These are phyloP conservation scores for Phrynocephalus forsythii DNA, from an alignment of 2,797 vertebrate species.

Conservation along the genomic window DNA sequence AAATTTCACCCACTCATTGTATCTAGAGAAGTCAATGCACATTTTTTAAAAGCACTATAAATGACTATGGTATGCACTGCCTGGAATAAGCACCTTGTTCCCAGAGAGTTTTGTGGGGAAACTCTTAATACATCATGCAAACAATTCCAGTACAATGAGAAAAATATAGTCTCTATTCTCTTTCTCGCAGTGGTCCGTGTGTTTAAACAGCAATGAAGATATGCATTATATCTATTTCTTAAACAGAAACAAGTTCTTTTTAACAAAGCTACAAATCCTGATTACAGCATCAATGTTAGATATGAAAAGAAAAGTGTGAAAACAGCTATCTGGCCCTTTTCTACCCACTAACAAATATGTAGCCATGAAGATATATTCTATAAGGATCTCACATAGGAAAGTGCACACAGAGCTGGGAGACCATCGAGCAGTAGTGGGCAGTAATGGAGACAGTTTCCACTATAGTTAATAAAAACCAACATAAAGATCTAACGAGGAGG, in stretches of 20 bases:
- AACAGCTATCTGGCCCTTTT: background rate
- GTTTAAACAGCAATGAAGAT: background rate
- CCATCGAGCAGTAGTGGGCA: background rate
- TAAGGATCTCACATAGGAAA: background rate
- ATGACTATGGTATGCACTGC: background rate
- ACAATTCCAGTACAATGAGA: background rate
- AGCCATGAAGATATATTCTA: background rate
- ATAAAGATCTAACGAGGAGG: background rate
- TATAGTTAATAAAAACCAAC: background rate
- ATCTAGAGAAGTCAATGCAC: background rate
- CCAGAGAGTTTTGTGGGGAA: background rate
- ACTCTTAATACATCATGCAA: background rate
- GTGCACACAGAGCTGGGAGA: background rate
- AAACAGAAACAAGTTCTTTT: slow-evolving; percentile 4
- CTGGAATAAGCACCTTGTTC: background rate
- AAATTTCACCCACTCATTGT: background rate
- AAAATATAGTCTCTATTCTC: background rate
- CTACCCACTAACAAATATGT: background rate
- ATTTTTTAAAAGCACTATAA: background rate
- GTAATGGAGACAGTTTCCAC: background rate
- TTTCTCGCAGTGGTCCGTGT: background rate
- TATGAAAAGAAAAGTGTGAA: background rate
- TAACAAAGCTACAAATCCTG: background rate
- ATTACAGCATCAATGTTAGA: background rate
- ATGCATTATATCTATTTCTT: background rate